Conservation (phyloP, 2,888 invertebrate species). For the Hypolimnas misippus region DNA sequence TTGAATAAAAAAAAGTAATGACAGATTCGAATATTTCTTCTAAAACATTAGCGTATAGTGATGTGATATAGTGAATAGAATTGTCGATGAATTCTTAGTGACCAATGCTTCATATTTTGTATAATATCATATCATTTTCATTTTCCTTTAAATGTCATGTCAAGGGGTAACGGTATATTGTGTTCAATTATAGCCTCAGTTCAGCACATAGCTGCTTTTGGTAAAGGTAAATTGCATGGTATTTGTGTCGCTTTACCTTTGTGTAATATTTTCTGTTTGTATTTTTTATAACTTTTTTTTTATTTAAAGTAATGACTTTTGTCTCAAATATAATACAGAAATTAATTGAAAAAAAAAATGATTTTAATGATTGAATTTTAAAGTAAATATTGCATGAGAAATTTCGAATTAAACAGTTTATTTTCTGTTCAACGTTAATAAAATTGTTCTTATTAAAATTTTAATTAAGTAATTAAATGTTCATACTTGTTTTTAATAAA, state of each 20-base stretch:
- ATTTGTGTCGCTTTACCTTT: constrained; percentile 62
- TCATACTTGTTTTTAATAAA: not conserved
- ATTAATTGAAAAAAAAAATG: constrained; percentile 9
- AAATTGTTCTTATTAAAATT: too few species aligned
- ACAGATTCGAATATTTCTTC: not conserved
- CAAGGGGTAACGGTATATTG: constrained; percentile 57
- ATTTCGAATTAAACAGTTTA: constrained; percentile 58
- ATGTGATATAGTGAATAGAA: not conserved
- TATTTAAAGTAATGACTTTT: not conserved
- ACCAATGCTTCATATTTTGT: constrained; percentile 56
- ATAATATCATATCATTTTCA: constrained; percentile 51
- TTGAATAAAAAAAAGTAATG: not conserved
- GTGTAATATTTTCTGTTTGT: constrained; percentile 49
- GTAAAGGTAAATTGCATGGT: constrained; percentile 81
- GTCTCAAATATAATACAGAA: not conserved
- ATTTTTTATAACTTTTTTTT: not conserved
- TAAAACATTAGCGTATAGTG: not conserved
- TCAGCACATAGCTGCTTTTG: constrained; percentile 72
- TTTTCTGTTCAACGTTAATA: constrained; percentile 56
- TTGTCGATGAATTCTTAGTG: constrained; percentile 38
- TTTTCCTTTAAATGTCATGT: constrained; percentile 50
- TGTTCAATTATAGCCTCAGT: constrained; percentile 64
- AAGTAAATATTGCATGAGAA: constrained; percentile 56
- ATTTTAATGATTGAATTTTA: constrained; percentile 15
- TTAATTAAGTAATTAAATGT: too few species aligned